These are phyloP conservation scores for Ectobius pallidus DNA, from an alignment of 2,888 invertebrate genomes.

Conservation along the genomic window DNA sequence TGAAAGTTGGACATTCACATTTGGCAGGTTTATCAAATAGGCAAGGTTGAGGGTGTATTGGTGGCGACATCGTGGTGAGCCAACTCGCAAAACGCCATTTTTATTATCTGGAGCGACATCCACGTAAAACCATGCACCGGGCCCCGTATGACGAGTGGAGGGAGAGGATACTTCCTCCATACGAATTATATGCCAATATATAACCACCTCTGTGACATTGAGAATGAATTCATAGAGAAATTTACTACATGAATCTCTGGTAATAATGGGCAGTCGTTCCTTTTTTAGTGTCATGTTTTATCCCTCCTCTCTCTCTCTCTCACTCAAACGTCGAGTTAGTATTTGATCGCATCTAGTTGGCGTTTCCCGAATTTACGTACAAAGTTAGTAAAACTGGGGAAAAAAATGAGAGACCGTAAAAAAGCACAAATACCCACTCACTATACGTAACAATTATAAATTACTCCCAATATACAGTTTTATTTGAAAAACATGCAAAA, in stretches of 20 bases:
- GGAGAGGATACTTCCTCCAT: constrained; percentile 11
- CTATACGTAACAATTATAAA: constrained; percentile 28
- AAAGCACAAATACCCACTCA: background rate
- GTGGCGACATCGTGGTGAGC: too few relatives aligned
- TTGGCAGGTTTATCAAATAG: too few relatives aligned
- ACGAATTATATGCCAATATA: constrained; percentile 33
- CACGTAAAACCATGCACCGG: too few relatives aligned
- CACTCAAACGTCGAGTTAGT: constrained; percentile 14
- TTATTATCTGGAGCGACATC: too few relatives aligned
- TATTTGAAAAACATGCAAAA: constrained; percentile 30
- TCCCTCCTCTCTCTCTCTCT: background rate
- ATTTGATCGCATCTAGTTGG: constrained; percentile 22
- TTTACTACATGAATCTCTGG: constrained; percentile 26
- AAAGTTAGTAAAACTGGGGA: background rate
- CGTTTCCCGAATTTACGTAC: constrained; percentile 18
- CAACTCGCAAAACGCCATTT: too few relatives aligned
- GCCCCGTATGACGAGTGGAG: background rate
- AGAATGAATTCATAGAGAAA: constrained; percentile 33
- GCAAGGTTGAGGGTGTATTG: too few relatives aligned
- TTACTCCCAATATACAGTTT: constrained; percentile 24
- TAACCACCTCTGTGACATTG: constrained; percentile 27
- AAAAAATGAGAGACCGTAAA: background rate
- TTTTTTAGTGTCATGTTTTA: background rate
- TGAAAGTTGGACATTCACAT: too few relatives aligned
- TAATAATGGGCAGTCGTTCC: constrained; percentile 6